Percentiles rank a stretch among this genome's conserved stretches.
phyloP scores from a whole-genome alignment of 1,140 invertebrate genomes.

The Halesus radiatus region DNA sequence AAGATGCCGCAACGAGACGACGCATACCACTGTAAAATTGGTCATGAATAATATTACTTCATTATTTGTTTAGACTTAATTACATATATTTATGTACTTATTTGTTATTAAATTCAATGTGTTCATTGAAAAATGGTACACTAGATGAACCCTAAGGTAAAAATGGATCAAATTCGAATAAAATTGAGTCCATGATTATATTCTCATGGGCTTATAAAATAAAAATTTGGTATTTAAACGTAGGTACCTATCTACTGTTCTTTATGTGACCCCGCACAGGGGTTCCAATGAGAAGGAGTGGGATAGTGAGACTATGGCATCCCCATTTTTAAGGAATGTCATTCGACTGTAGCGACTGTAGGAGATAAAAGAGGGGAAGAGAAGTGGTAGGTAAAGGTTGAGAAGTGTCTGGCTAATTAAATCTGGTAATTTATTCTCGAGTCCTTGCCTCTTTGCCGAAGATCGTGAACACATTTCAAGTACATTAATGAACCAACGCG shows the following conservation, averaged over 20 bases:
- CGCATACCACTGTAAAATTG: not conserved
- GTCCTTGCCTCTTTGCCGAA: too few relatives aligned
- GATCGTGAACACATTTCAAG: too few relatives aligned
- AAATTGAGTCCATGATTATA: too few relatives aligned
- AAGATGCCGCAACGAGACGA: slow-evolving; percentile 31
- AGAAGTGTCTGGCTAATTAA: too few relatives aligned
- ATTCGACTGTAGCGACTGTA: too few relatives aligned
- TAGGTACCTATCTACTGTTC: not conserved
- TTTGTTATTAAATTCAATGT: slow-evolving; percentile 2
- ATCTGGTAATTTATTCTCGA: too few relatives aligned
- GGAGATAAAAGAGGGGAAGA: too few relatives aligned
- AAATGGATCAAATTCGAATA: not conserved
- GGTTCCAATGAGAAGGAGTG: too few relatives aligned
- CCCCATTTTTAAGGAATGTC: too few relatives aligned
- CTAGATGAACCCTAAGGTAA: not conserved
- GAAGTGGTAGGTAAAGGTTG: too few relatives aligned
- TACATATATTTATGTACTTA: not conserved
- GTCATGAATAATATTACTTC: slow-evolving; percentile 46
- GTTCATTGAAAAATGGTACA: slow-evolving; percentile 5
- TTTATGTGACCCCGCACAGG: not conserved
- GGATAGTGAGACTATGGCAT: too few relatives aligned
- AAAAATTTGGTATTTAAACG: not conserved
- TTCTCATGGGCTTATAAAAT: not conserved
- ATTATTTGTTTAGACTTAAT: slow-evolving; percentile 50
- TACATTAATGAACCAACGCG: too few relatives aligned